Percentiles rank a stretch among this genome's conserved stretches.
Evolutionary conservation across 2,888 invertebrate genomes (phyloP).

Genomic region (Trachelus stipa): DNA sequence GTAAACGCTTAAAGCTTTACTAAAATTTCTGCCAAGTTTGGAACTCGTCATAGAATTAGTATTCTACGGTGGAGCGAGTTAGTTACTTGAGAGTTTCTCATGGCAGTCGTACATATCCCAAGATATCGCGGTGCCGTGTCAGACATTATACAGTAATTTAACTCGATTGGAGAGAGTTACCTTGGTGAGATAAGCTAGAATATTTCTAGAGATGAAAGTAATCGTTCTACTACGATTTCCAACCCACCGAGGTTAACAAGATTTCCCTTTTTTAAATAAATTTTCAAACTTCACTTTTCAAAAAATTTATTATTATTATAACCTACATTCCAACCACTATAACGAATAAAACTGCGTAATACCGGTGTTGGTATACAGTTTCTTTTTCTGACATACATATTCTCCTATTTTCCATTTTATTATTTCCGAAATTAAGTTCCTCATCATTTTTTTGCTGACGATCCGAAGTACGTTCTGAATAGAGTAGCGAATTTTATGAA

Average conservation of each 20-base stretch:
- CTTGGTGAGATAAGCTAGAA: background rate
- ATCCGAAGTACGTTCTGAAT: background rate
- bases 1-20: background rate
- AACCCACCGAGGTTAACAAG: background rate
- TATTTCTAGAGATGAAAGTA: background rate
- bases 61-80: background rate
- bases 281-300: background rate
- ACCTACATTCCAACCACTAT: background rate
- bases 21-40: background rate
- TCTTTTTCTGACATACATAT: no score
- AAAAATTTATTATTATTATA: background rate
- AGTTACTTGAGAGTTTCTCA: background rate
- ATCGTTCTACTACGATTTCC: background rate
- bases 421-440: background rate
- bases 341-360: background rate
- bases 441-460: background rate
- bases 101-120: background rate
- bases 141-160: background rate
- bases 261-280: background rate
- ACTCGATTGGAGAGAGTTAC: background rate
- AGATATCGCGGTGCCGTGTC: background rate
- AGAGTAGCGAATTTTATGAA: background rate
- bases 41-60: background rate
- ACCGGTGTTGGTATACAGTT: no score
- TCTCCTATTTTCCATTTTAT: background rate